Base-by-base conservation (phyloP, 2,888 invertebrate genomes). In the Chrysolina oricalcia region DNA sequence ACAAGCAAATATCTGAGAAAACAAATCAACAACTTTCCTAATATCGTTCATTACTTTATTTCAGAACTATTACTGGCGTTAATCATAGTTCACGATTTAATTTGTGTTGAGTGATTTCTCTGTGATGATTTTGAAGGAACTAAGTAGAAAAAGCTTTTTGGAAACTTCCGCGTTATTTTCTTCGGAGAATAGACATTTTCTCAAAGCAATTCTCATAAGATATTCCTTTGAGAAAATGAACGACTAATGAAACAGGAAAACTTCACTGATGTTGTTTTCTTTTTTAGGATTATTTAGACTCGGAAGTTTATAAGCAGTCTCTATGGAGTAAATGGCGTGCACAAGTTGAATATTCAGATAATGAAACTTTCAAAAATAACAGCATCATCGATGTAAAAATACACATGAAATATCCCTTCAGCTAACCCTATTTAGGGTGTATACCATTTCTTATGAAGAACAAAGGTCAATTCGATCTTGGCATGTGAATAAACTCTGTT, bases 141-240 rank as follows among this genome's bases (percentile, higher is more conserved):
- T 56, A 21, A 11, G 56, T 56, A 13, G 23, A 35, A 59, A 59
- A 9, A 59, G 59, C 59, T 1, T 35, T 35, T 59, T n/a, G 27
- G 23, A 27, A n/a, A 59, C 23, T 59, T 27, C 9, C 27, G 35
- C 9, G 23, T 10, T n/a, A 35, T 15, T 59, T 59, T n/a, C 15
- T n/a, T 27, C 15, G 59, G 35, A n/a, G 59, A 27, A 15, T n/a
- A 59, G 27, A 59, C 59, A 35, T 23, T 59, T 23, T 59, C 27
- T 59, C 27, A 59, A 15, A 27, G 59, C 59, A 23, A 59, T 59
- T 15, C 59, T 59, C 59, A 27, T 2, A n/a, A 59, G 59, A 59
- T 59, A 59, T 59, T 59, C 59, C 27, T 59, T 59, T 59, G 59
- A 59, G 59, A 13, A 27, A 59, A 59, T 59, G 35, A 59, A 35